Conservation (phyloP, 2,113 vertebrate species). For the Amblyopsis rosae region DNA sequence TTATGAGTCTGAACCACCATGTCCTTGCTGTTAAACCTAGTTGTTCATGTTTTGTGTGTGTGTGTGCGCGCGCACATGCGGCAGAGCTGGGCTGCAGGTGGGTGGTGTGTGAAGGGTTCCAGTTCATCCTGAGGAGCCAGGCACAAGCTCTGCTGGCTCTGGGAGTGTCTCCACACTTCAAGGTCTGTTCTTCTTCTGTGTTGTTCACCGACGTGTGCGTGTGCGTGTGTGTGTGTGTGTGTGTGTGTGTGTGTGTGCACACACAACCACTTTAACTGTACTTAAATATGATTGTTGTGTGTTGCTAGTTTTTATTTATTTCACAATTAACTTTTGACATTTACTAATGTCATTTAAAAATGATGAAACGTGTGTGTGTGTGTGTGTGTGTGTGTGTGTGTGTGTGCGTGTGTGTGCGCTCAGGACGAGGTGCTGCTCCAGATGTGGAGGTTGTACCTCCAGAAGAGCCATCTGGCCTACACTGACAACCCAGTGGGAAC, state of each 20-base stretch:
- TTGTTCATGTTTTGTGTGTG: background rate
- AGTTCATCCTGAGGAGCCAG: conserved; percentile 86
- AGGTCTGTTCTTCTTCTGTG: conserved; percentile 72
- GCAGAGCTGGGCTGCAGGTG: conserved; percentile 70
- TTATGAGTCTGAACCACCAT: background rate
- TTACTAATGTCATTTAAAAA: background rate
- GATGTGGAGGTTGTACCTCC: conserved; percentile 90
- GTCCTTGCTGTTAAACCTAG: background rate
- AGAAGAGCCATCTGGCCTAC: conserved; percentile 85
- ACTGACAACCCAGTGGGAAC: conserved; percentile 57
- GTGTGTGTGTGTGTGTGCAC: too few relatives aligned
- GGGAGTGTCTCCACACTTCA: conserved; percentile 82
- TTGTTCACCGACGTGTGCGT: background rate
- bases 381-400: too few relatives aligned
- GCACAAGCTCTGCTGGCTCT: conserved; percentile 84
- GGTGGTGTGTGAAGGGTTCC: conserved; percentile 91
- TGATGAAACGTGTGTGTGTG: background rate
- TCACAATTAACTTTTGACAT: too few relatives aligned
- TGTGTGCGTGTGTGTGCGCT: background rate
- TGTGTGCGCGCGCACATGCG: conserved; percentile 12
- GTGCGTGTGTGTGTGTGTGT: too few relatives aligned
- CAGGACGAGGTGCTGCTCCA: conserved; percentile 82
- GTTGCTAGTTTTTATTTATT: too few relatives aligned
- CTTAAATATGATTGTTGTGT: background rate
- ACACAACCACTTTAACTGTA: background rate